phyloP scores from a whole-genome alignment of 2,888 invertebrate species.

The Noctua fimbriata region DNA sequence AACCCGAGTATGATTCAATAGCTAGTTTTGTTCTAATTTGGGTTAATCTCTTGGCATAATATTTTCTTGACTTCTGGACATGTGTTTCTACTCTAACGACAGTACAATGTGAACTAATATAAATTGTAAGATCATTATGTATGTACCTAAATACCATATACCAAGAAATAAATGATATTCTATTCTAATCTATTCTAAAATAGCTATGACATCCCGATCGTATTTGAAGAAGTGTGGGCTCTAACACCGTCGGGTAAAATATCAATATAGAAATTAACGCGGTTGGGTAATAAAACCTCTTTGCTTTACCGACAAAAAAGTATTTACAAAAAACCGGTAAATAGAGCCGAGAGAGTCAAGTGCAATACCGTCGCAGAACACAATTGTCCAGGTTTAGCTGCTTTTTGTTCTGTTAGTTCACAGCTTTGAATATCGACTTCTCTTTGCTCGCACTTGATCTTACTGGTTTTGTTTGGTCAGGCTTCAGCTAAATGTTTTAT shows the following conservation, averaged over 20 bases:
- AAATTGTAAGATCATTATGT: too few species aligned
- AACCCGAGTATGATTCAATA: background rate
- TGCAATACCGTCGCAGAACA: conserved; percentile 7
- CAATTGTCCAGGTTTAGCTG: conserved; percentile 31
- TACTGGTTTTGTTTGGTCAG: conserved; percentile 27
- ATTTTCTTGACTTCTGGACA: too few species aligned
- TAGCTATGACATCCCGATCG: background rate
- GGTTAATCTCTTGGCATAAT: background rate
- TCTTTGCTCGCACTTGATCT: conserved; percentile 30
- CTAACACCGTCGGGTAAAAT: background rate
- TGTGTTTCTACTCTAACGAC: too few species aligned
- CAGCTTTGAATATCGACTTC: conserved; percentile 19
- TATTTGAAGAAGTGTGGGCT: background rate
- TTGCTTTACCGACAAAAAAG: background rate
- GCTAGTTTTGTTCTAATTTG: background rate
- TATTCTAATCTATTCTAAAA: too few species aligned
- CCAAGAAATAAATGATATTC: too few species aligned
- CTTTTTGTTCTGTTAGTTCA: conserved; percentile 24
- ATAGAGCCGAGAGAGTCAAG: background rate
- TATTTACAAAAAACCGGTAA: conserved; percentile 10
- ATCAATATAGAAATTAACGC: background rate
- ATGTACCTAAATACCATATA: too few species aligned
- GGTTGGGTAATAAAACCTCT: background rate
- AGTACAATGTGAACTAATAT: too few species aligned
- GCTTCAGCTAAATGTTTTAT: conserved; percentile 25